phyloP scores from a whole-genome alignment of 1,140 invertebrate species.

The Phthorimaea operculella region DNA sequence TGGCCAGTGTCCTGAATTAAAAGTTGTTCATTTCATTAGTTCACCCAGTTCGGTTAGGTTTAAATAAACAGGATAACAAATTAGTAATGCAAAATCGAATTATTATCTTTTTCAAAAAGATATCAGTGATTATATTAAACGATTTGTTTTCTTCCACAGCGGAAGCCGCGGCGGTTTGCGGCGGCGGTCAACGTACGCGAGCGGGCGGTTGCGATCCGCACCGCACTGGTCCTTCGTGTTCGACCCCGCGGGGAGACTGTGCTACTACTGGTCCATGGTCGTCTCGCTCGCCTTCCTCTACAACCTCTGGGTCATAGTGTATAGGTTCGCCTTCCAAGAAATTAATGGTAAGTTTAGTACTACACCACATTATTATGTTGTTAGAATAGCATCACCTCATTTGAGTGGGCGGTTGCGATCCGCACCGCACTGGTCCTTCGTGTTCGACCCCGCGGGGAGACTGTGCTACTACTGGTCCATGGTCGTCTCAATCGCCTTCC shows the following conservation, averaged over 20 bases:
- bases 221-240: constrained; percentile 93
- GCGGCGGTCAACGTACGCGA: constrained; percentile 57
- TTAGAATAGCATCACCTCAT: no score
- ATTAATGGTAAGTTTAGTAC: constrained; percentile 77
- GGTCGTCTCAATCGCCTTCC: no score
- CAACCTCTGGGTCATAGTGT: constrained; percentile 99
- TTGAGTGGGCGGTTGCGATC: constrained; percentile 54
- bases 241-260: constrained; percentile 89
- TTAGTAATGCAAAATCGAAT: no score
- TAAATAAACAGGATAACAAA: no score
- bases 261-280: constrained; percentile 97
- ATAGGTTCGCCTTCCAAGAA: constrained; percentile 96
- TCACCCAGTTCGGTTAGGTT: no score
- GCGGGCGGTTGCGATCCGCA: constrained; percentile 52
- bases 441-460: no score
- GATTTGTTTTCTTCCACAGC: constrained; percentile 35
- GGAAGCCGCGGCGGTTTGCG: constrained; percentile 55
- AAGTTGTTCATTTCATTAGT: no score
- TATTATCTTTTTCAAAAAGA: no score
- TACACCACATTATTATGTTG: no score
- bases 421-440: constrained; percentile 74
- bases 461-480: no score
- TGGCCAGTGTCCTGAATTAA: no score
- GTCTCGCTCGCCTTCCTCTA: constrained; percentile 98
- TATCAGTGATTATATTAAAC: no score